Evolutionary conservation across 2,888 invertebrate genomes (phyloP).

Genomic region (Anthophora plumipes): DNA sequence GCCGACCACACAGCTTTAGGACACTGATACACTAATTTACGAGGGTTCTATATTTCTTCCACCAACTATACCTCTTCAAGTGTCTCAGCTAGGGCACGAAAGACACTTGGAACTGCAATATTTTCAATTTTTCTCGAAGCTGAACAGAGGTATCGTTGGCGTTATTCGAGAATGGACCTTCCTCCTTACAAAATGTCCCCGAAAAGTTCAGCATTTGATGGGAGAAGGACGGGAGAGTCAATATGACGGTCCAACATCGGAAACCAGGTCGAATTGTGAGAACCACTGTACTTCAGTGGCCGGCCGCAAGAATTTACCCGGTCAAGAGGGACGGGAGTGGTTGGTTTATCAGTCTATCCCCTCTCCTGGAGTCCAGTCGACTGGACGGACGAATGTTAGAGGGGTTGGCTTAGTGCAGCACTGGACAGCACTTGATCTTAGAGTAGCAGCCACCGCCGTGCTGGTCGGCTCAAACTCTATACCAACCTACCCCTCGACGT

Average conservation of each 20-base stretch:
- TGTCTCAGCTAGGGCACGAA: too few relatives aligned
- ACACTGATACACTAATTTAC: too few relatives aligned
- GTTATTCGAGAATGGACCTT: too few relatives aligned
- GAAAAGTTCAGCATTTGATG: too few relatives aligned
- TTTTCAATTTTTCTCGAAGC: too few relatives aligned
- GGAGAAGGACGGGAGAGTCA: not conserved
- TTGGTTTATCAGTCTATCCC: conserved; percentile 82
- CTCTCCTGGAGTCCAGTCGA: conserved; percentile 73
- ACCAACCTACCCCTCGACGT: conserved; percentile 73
- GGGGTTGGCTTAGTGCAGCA: conserved; percentile 72
- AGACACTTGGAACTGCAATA: too few relatives aligned
- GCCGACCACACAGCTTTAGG: too few relatives aligned
- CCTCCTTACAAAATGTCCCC: too few relatives aligned
- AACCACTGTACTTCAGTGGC: conserved; percentile 76
- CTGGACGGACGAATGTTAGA: conserved; percentile 72
- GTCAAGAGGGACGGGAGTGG: conserved; percentile 73
- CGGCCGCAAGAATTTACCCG: conserved; percentile 81
- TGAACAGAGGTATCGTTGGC: too few relatives aligned
- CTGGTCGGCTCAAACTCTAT: conserved; percentile 79
- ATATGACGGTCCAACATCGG: conserved; percentile 6
- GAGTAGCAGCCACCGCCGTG: conserved; percentile 77
- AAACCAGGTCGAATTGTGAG: conserved; percentile 66
- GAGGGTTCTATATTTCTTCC: too few relatives aligned
- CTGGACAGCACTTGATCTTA: conserved; percentile 83
- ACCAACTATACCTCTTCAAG: too few relatives aligned